A percentile compares a stretch with the other conserved stretches of the same genome.
Conservation (phyloP, 1,140 invertebrate species). For the Leptonema lineaticorne region DNA sequence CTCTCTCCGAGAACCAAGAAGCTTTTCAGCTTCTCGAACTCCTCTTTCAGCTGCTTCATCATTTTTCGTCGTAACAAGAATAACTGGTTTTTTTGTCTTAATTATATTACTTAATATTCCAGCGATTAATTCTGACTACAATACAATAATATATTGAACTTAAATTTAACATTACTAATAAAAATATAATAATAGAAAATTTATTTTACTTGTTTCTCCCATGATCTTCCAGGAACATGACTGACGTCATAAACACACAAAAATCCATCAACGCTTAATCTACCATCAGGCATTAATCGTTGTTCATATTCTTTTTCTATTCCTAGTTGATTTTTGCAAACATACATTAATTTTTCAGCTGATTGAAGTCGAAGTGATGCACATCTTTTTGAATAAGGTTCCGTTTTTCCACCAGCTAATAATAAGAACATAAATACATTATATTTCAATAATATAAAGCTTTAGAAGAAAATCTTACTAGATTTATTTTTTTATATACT, state of each 20-base stretch:
- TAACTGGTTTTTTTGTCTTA: conserved; percentile 93
- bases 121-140: conserved; percentile 70
- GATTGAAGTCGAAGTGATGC: conserved; percentile 89
- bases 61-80: conserved; percentile 95
- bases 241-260: conserved; percentile 96
- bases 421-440: conserved; percentile 17
- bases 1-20: conserved; percentile 83
- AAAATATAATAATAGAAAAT: not conserved
- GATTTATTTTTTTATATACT: not conserved
- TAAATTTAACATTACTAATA: not conserved
- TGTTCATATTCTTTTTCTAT: conserved; percentile 96
- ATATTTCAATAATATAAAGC: no score
- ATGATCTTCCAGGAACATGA: conserved; percentile 81
- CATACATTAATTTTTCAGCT: conserved; percentile 97
- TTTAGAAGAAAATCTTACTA: no score
- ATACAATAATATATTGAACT: conserved; percentile 20
- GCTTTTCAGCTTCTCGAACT: conserved; percentile 84
- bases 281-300: conserved; percentile 89
- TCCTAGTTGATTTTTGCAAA: conserved; percentile 96
- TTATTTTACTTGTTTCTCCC: conserved; percentile 76
- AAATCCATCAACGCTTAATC: conserved; percentile 93
- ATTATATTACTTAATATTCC: conserved; percentile 81
- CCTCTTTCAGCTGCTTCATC: conserved; percentile 89
- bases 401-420: conserved; percentile 83
- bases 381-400: conserved; percentile 92